phyloP scores from a whole-genome alignment of 2,797 vertebrate species.

The Pipistrellus pipistrellus region DNA sequence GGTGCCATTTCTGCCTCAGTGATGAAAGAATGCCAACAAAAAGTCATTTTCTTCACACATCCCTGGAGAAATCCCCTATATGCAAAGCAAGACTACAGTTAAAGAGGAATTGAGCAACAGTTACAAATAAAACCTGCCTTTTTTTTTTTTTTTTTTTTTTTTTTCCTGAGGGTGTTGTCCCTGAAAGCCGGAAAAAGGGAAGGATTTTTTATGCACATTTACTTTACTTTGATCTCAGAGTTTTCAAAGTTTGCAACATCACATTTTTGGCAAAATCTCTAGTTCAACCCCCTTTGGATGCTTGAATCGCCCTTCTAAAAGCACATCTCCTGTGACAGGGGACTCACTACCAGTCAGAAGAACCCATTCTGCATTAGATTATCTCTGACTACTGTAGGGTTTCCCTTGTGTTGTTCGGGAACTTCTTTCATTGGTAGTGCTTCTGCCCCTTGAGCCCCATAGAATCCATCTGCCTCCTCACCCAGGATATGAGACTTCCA shows the following conservation, averaged over 20 bases:
- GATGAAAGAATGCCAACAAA: neutral
- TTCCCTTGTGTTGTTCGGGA: neutral
- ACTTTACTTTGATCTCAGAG: neutral
- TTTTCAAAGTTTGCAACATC: neutral
- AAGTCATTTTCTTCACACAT: neutral
- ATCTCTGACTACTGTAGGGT: neutral
- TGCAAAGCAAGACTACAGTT: neutral
- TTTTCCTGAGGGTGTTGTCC: neutral
- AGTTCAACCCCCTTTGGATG: neutral
- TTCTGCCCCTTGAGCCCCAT: neutral
- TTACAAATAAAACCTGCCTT: neutral
- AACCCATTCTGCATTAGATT: neutral
- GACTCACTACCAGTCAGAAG: neutral
- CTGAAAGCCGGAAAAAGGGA: neutral
- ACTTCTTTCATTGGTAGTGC: neutral
- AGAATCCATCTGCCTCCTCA: neutral
- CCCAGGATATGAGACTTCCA: neutral
- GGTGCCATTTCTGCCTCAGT: neutral
- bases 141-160: too few relatives aligned
- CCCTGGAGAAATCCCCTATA: neutral
- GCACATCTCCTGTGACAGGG: neutral
- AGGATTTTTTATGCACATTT: neutral
- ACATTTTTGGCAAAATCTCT: conserved; percentile 14
- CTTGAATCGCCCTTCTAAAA: neutral
- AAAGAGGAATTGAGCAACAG: neutral